Conservation (phyloP, 1,140 invertebrate genomes). For the Eufriesea mexicana region DNA sequence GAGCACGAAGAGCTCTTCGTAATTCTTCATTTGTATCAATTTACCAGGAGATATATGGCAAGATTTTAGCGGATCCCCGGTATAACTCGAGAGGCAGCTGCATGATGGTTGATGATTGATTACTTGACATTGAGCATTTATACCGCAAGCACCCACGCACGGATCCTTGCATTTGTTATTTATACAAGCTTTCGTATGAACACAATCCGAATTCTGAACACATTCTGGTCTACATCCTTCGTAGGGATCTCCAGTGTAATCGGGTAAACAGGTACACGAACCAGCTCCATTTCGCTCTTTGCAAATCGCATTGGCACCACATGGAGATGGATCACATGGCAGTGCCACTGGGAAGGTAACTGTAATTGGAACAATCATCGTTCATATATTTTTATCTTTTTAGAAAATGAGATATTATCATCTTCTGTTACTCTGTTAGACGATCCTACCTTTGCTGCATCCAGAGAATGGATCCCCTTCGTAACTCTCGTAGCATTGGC, state of each 20-base stretch:
- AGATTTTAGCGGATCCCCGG: slow-evolving; percentile 89
- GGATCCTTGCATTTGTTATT: slow-evolving; percentile 92
- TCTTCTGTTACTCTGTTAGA: background rate
- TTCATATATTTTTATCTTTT: background rate
- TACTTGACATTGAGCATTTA: slow-evolving; percentile 91
- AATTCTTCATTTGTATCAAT: slow-evolving; percentile 53
- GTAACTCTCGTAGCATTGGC: slow-evolving; percentile 88
- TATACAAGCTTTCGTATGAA: slow-evolving; percentile 88
- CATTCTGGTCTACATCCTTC: slow-evolving; percentile 91
- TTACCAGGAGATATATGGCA: slow-evolving; percentile 87
- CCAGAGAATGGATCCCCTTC: slow-evolving; percentile 92
- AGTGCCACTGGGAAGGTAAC: slow-evolving; percentile 72
- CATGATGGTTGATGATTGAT: slow-evolving; percentile 92
- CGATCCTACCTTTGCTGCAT: slow-evolving; percentile 86
- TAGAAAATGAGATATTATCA: background rate
- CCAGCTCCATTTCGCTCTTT: slow-evolving; percentile 89
- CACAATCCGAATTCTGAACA: slow-evolving; percentile 91
- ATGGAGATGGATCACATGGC: slow-evolving; percentile 92
- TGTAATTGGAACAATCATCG: background rate
- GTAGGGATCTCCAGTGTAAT: slow-evolving; percentile 93
- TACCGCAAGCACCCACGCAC: slow-evolving; percentile 90
- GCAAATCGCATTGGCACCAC: slow-evolving; percentile 91
- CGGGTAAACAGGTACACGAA: slow-evolving; percentile 90
- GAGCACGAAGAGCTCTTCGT: background rate
- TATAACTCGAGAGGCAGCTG: slow-evolving; percentile 88